These are phyloP conservation scores for Anas bahamensis DNA, from an alignment of 2,797 vertebrate species.

Conservation along the genomic window DNA sequence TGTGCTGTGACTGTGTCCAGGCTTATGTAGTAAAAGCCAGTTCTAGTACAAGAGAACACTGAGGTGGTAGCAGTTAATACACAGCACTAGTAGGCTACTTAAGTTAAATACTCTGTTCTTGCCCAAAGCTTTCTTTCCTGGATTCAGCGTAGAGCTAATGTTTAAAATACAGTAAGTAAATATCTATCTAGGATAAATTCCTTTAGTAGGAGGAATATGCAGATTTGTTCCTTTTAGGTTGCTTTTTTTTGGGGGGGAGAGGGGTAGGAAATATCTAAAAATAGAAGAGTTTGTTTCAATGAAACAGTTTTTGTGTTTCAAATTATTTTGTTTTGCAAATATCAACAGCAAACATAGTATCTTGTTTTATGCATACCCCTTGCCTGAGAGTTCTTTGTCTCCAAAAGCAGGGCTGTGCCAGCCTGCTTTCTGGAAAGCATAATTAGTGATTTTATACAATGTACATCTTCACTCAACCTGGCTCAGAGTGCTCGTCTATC, in stretches of 20 bases:
- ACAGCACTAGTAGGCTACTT: background rate
- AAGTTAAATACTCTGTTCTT: background rate
- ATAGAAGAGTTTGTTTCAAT: background rate
- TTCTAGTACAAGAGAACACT: background rate
- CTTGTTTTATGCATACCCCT: background rate
- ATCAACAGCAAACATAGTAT: background rate
- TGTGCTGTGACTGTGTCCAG: background rate
- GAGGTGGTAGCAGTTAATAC: background rate
- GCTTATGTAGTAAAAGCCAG: background rate
- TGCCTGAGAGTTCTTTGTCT: background rate
- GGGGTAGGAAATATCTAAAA: background rate
- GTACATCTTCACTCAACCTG: conserved; percentile 15
- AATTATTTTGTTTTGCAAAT: background rate
- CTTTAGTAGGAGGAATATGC: background rate
- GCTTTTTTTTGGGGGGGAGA: background rate
- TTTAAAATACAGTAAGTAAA: background rate
- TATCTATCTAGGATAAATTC: background rate
- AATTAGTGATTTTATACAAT: conserved; percentile 47
- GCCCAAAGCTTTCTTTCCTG: background rate
- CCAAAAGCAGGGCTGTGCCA: background rate
- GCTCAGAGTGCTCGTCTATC: background rate
- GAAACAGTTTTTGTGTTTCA: background rate
- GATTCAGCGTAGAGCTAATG: background rate
- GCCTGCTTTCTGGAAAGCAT: background rate
- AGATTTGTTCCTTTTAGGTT: background rate